Percentiles rank a stretch among this genome's conserved stretches.
Evolutionary conservation across 2,113 vertebrate species (phyloP).

Genomic region (Nothobranchius furzeri): DNA sequence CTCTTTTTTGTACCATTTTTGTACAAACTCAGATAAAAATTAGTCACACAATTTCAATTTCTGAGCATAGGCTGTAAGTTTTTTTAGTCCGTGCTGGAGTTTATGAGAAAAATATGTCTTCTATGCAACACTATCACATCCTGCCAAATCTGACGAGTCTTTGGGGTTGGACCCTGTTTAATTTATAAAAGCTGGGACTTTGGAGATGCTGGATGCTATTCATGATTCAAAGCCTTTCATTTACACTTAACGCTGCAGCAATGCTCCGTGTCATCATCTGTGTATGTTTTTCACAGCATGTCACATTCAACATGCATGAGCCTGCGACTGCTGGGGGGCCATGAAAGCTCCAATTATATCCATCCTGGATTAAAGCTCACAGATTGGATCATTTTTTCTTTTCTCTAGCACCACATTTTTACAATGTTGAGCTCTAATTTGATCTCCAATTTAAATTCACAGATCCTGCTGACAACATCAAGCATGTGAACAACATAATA

Average conservation of each 20-base stretch:
- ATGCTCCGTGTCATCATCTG: constrained; percentile 53
- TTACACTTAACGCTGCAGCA: constrained; percentile 37
- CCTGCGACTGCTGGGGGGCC: constrained; percentile 31
- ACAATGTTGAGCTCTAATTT: neutral
- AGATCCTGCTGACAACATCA: constrained; percentile 21
- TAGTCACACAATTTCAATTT: constrained; percentile 34
- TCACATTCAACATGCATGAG: constrained; percentile 71
- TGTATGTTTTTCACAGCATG: constrained; percentile 61
- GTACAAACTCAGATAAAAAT: constrained; percentile 11
- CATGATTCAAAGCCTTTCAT: constrained; percentile 61
- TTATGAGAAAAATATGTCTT: constrained; percentile 19
- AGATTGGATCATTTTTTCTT: constrained; percentile 17
- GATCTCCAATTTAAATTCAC: neutral
- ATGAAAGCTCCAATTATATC: constrained; percentile 46
- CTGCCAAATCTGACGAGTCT: constrained; percentile 32
- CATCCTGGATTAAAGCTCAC: constrained; percentile 18
- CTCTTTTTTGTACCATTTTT: no score
- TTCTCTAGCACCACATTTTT: neutral
- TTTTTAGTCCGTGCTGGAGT: neutral
- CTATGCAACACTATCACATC: constrained; percentile 7
- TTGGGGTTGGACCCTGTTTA: constrained; percentile 47
- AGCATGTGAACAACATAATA: constrained; percentile 11
- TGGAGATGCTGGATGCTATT: constrained; percentile 54
- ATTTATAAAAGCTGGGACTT: constrained; percentile 50
- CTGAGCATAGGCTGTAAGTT: no score